Percentiles rank a stretch among this genome's conserved stretches.
These are phyloP conservation scores for cattle (Bos taurus) DNA, from an alignment of 2,113 vertebrate species.

Conservation along the genomic window DNA sequence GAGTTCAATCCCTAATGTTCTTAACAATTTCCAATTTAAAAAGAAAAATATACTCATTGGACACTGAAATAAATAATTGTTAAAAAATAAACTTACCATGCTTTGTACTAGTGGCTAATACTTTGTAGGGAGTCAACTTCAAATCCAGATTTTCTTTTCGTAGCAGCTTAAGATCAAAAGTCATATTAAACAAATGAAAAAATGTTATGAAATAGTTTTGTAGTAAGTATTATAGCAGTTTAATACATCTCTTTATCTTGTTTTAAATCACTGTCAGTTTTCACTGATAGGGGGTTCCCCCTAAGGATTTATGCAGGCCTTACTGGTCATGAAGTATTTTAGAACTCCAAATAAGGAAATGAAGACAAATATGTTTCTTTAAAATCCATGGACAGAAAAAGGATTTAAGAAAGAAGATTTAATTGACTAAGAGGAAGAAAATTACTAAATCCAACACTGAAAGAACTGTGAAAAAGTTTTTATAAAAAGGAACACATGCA, in stretches of 20 bases:
- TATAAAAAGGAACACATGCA: neutral
- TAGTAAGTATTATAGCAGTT: neutral
- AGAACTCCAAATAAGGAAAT: neutral
- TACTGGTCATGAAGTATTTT: neutral
- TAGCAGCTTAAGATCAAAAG: conserved; percentile 83
- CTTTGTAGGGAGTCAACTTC: conserved; percentile 97
- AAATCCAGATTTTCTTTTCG: conserved; percentile 98
- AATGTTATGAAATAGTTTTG: neutral
- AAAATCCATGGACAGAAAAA: neutral
- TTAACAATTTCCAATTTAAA: neutral
- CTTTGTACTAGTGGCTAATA: conserved; percentile 97
- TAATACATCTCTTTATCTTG: neutral
- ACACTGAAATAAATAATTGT: neutral
- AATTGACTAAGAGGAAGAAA: neutral
- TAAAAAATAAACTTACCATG: conserved; percentile 84
- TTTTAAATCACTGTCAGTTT: neutral
- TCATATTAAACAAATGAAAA: neutral
- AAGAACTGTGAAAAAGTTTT: neutral
- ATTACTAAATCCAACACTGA: neutral
- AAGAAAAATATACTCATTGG: neutral
- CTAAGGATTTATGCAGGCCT: neutral
- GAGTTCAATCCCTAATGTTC: neutral
- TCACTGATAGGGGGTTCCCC: neutral
- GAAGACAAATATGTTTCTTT: neutral
- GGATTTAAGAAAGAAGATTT: neutral